Evolutionary conservation across 2,113 vertebrate species (phyloP), one percentile per base, ranked within the genome.

Genomic region (Bagarius yarrelli): DNA sequence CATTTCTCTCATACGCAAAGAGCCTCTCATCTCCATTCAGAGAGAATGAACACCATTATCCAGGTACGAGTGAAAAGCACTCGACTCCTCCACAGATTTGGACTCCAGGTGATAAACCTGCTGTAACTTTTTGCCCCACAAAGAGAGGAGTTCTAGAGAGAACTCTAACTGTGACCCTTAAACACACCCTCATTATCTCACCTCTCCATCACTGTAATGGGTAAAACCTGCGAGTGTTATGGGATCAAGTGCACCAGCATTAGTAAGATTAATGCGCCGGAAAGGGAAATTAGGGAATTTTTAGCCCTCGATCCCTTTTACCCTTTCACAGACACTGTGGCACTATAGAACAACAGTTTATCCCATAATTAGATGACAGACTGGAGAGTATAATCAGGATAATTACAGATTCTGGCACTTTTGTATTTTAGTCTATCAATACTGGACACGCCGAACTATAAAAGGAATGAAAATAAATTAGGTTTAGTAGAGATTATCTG

Each of bases 121-220:
- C 27, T 50, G 59, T 23, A 27, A 47, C 50, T 74, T 27, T 72
- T 14, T 64, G 79, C 21, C 53, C 21, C 53, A 12, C 16, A 63
- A 40, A 69, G 36, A 72, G 69, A 34, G n/a, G 70, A 63, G 69
- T 21, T 63, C 36, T 15, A 15, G 67, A 72, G 67, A 36, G 56
- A 67, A 71, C 57, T 74, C 25, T 27, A 74, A 63, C 32, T 36
- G 56, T 69, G 44, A 23, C 21, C 11, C n/a, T 73, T 74, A 81
- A 73, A 80, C 79, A 73, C 79, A 52, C 44, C 66, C 66, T 79
- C 64, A 70, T 79, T 79, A 70, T 79, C 66, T 55, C 66, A 47
- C 66, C 19, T 53, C 77, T 79, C 63, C 30, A 66, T 67, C 61
- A 79, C 15, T 44, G 64, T 79, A 70, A 70, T 70, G 78, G 66